A percentile compares a stretch with the other conserved stretches of the same genome.
phyloP scores from a whole-genome alignment of 2,888 invertebrate genomes.

The Lasioglossum leucozonium region DNA sequence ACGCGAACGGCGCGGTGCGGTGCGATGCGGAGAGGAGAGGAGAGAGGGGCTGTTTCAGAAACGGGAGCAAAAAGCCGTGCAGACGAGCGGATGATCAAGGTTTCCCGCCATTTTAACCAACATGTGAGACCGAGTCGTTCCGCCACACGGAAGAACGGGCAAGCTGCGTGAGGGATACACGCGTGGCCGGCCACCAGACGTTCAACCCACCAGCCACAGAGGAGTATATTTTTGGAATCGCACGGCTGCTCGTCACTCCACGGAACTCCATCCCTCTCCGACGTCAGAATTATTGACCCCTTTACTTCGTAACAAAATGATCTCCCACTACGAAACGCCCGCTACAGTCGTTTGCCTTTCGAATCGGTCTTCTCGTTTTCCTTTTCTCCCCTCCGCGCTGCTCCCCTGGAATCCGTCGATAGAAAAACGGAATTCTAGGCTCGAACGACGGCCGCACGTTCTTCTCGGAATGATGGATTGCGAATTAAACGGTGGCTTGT shows the following conservation, averaged over 20 bases:
- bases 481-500: not conserved
- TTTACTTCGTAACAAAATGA: slow-evolving; percentile 58
- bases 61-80: slow-evolving; percentile 30
- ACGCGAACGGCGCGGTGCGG: not conserved
- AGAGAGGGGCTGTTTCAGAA: slow-evolving; percentile 1
- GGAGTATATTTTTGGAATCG: slow-evolving; percentile 70
- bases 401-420: not conserved
- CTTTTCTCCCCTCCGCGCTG: not conserved
- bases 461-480: not conserved
- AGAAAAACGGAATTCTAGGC: not conserved
- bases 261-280: slow-evolving; percentile 57
- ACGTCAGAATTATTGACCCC: slow-evolving; percentile 69
- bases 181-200: slow-evolving; percentile 64
- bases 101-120: slow-evolving; percentile 59
- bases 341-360: not conserved
- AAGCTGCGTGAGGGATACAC: slow-evolving; percentile 43
- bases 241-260: slow-evolving; percentile 61
- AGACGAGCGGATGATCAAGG: slow-evolving; percentile 41
- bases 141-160: slow-evolving; percentile 49
- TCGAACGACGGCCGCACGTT: not conserved
- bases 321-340: slow-evolving; percentile 27
- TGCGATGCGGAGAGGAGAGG: not conserved
- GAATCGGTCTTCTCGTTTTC: not conserved
- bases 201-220: slow-evolving; percentile 55
- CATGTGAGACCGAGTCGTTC: slow-evolving; percentile 48